Evolutionary conservation across 2,888 invertebrate species (phyloP).

Genomic region (Coenonympha glycerion): DNA sequence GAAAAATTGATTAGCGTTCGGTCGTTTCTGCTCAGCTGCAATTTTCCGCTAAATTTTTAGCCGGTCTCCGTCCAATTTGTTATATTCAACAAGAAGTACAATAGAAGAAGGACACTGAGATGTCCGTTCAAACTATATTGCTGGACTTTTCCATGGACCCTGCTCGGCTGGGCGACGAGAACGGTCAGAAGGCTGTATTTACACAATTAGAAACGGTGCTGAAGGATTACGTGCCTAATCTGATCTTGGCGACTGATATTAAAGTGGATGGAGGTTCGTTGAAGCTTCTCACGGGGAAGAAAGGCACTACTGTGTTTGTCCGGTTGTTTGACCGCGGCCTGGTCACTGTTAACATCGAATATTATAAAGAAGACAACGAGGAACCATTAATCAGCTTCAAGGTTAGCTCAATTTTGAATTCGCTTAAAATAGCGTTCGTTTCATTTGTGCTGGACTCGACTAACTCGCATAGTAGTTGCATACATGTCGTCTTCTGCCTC

Average conservation of each 20-base stretch:
- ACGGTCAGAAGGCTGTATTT: constrained; percentile 79
- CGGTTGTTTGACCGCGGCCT: constrained; percentile 85
- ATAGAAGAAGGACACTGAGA: constrained; percentile 42
- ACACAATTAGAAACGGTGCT: constrained; percentile 81
- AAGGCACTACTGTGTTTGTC: constrained; percentile 81
- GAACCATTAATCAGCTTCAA: constrained; percentile 84
- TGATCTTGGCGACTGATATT: constrained; percentile 81
- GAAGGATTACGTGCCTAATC: constrained; percentile 81
- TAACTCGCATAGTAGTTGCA: constrained; percentile 9
- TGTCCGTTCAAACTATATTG: constrained; percentile 87
- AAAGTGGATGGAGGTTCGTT: constrained; percentile 82
- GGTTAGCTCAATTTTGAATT: constrained; percentile 69
- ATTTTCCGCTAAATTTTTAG: constrained; percentile 24
- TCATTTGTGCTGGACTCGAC: constrained; percentile 6
- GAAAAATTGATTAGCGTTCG: no score
- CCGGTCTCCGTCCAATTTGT: constrained; percentile 45
- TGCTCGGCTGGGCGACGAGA: constrained; percentile 79
- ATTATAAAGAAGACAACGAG: constrained; percentile 84
- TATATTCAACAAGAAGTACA: constrained; percentile 32
- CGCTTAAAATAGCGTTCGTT: constrained; percentile 27
- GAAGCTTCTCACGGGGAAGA: constrained; percentile 82
- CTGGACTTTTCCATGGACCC: constrained; percentile 87
- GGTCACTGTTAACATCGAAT: constrained; percentile 88
- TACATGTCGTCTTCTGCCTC: no score
- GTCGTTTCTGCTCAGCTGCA: constrained; percentile 10